phyloP scores from a whole-genome alignment of 2,113 vertebrate genomes.

The Maccullochella peelii region DNA sequence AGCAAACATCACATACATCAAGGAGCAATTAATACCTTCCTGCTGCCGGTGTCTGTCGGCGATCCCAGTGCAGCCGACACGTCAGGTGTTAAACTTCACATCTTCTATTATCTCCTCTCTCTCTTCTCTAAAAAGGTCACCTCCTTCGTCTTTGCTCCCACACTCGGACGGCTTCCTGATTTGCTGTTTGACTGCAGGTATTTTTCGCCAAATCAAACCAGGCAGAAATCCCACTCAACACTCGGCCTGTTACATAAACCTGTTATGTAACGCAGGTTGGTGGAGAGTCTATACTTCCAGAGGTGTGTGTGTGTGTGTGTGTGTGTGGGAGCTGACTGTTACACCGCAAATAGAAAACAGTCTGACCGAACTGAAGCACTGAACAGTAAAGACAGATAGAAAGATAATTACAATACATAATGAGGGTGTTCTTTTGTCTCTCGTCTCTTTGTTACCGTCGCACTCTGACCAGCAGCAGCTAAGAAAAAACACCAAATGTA shows the following conservation, averaged over 20 bases:
- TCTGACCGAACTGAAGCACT: not conserved
- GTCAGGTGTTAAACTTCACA: not conserved
- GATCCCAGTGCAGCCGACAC: not conserved
- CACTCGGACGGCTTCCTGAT: not conserved
- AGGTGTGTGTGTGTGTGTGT: not conserved
- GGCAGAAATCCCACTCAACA: not conserved
- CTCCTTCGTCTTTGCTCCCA: not conserved
- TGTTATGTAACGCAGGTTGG: constrained; percentile 30
- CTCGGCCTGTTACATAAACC: constrained; percentile 43
- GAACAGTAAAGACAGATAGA: not conserved
- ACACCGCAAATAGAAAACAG: constrained; percentile 17
- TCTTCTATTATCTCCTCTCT: not conserved
- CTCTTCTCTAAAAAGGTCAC: not conserved
- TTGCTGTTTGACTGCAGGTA: not conserved
- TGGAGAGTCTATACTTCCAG: constrained; percentile 20
- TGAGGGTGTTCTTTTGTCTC: too few relatives aligned
- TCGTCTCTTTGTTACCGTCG: too few relatives aligned
- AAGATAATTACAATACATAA: too few relatives aligned
- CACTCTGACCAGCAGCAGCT: not conserved
- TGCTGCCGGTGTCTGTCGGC: not conserved
- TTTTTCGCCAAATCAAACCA: not conserved
- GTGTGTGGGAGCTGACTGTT: constrained; percentile 5
- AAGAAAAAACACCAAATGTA: not conserved
- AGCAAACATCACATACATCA: not conserved
- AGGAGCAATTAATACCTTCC: not conserved